These are phyloP conservation scores for Shargacucullia verbasci DNA, from an alignment of 2,888 invertebrate species.

Conservation along the genomic window DNA sequence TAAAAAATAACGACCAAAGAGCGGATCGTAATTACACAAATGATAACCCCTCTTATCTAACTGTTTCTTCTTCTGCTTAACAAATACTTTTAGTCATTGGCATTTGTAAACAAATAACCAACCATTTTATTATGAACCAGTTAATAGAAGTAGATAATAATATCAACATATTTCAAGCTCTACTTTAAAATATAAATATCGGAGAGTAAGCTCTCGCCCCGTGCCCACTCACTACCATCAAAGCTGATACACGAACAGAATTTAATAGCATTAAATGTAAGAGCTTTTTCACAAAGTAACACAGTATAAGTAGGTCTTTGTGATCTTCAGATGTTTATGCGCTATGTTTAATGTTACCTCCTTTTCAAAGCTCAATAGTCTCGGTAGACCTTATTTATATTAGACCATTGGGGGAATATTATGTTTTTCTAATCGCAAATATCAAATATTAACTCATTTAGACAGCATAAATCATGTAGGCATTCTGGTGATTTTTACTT, in stretches of 20 bases:
- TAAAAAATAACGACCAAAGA: conserved; percentile 4
- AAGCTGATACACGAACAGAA: conserved; percentile 58
- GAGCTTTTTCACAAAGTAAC: conserved; percentile 64
- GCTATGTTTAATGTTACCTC: conserved; percentile 32
- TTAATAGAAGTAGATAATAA: conserved; percentile 8
- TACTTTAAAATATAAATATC: conserved; percentile 11
- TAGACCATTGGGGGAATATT: too few species aligned
- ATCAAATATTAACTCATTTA: too few species aligned
- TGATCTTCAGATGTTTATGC: conserved; percentile 53
- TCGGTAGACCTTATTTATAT: background rate
- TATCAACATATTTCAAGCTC: conserved; percentile 2
- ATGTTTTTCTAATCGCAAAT: too few species aligned
- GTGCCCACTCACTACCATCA: conserved; percentile 59
- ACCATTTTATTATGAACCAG: conserved; percentile 12
- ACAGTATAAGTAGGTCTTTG: conserved; percentile 46
- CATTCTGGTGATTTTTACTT: conserved; percentile 12
- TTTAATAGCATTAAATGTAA: conserved; percentile 71
- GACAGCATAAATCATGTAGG: background rate
- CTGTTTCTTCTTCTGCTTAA: background rate
- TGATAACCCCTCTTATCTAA: conserved; percentile 17
- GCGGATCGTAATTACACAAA: conserved; percentile 15
- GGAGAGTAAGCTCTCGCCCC: conserved; percentile 39
- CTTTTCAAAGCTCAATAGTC: conserved; percentile 5
- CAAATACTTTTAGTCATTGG: conserved; percentile 3
- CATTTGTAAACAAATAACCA: background rate